Evolutionary conservation across 2,888 invertebrate genomes (phyloP).

Genomic region (Drosophila maculinotata): DNA sequence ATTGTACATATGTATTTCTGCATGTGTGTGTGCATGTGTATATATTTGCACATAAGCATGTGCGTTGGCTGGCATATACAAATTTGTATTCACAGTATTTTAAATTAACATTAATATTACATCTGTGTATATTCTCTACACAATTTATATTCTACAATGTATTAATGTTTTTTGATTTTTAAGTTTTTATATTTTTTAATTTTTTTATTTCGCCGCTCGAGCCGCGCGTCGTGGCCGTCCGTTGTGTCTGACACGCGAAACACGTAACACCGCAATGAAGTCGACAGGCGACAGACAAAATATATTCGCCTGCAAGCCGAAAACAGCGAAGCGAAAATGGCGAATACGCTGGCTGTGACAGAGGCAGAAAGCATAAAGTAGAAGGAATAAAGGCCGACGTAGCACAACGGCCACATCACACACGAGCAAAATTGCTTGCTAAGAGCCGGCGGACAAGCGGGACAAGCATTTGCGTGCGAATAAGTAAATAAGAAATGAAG

Average conservation of each 20-base stretch:
- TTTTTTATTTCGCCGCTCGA: conserved; percentile 55
- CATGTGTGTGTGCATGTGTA: conserved; percentile 3
- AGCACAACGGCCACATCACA: conserved; percentile 43
- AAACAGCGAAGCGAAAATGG: conserved; percentile 72
- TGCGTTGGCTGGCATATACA: conserved; percentile 9
- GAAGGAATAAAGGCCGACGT: conserved; percentile 35
- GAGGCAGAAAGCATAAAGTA: conserved; percentile 23
- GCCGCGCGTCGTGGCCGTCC: conserved; percentile 62
- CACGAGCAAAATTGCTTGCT: conserved; percentile 15
- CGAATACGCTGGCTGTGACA: conserved; percentile 51
- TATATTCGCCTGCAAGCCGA: conserved; percentile 79
- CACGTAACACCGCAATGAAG: conserved; percentile 85
- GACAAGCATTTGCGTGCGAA: conserved; percentile 37
- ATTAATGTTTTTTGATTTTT: conserved; percentile 29
- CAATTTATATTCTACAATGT: conserved; percentile 49
- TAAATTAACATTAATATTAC: conserved; percentile 10
- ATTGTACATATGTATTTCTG: conserved; percentile 7
- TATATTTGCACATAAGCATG: conserved; percentile 1
- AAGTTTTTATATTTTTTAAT: conserved; percentile 7
- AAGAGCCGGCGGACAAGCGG: conserved; percentile 6
- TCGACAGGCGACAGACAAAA: conserved; percentile 70
- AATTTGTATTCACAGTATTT: conserved; percentile 8
- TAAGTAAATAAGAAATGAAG: conserved; percentile 9
- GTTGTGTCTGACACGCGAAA: conserved; percentile 84
- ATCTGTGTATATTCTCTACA: conserved; percentile 31